Percentiles rank a stretch among this genome's conserved stretches.
These are phyloP conservation scores for Podarcis lilfordi DNA, from an alignment of 2,797 vertebrate species.

Conservation along the genomic window DNA sequence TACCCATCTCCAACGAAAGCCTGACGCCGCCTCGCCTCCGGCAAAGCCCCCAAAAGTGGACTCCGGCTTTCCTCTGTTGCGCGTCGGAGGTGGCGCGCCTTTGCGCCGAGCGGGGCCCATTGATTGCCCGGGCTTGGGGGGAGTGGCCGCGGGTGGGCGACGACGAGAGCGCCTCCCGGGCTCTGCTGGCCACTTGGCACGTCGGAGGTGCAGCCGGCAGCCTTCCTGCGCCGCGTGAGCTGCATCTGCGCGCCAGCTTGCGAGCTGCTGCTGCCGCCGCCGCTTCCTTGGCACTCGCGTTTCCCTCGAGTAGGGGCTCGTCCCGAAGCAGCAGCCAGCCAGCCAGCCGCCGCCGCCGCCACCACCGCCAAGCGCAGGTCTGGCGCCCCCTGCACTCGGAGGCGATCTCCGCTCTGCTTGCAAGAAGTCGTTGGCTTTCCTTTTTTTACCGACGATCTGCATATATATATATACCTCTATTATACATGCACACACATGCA, in stretches of 20 bases:
- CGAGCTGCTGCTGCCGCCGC: not conserved
- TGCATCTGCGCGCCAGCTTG: constrained; percentile 34
- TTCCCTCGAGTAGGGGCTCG: not conserved
- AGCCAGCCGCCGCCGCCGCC: no score
- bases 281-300: not conserved
- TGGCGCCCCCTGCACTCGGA: not conserved
- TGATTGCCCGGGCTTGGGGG: not conserved
- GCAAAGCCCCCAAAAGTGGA: not conserved
- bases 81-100: constrained; percentile 51
- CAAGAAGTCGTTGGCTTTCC: no score
- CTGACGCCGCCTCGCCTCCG: no score
- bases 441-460: not conserved
- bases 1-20: no score
- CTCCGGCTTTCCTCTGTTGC: not conserved
- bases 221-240: constrained; percentile 25
- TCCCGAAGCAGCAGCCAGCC: not conserved
- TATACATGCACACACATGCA: no score
- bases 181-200: not conserved
- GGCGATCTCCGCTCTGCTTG: not conserved
- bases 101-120: not conserved
- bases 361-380: not conserved
- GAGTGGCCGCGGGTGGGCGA: constrained; percentile 31
- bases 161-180: not conserved
- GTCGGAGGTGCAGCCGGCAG: not conserved
- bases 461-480: no score